Evolutionary conservation across 2,113 vertebrate genomes (phyloP).

Genomic region (Brachypteracias leptosomus): DNA sequence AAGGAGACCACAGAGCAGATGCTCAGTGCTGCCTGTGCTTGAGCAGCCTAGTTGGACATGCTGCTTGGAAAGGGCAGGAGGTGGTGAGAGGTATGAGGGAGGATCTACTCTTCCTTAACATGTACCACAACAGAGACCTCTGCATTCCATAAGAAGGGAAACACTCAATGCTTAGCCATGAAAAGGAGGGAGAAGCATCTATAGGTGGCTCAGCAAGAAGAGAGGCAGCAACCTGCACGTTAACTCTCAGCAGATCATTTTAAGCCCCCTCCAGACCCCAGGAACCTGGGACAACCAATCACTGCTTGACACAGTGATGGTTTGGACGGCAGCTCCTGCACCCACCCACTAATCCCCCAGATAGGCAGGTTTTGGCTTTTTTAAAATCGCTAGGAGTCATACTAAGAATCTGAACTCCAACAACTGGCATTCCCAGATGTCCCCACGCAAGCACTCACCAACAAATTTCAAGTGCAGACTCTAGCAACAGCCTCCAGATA

Average conservation of each 20-base stretch:
- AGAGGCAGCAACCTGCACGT: not conserved
- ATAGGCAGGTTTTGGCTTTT: not conserved
- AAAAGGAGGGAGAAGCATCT: not conserved
- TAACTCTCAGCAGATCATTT: not conserved
- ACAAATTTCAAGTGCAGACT: not conserved
- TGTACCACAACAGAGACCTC: not conserved
- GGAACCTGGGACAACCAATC: not conserved
- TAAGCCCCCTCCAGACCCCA: not conserved
- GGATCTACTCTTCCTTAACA: not conserved
- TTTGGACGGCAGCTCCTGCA: not conserved
- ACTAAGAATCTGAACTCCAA: not conserved
- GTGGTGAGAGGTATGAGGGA: not conserved
- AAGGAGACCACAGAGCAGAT: not conserved
- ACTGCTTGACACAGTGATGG: not conserved
- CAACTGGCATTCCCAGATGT: not conserved
- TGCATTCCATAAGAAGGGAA: not conserved
- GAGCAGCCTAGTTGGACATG: not conserved
- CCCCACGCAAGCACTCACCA: not conserved
- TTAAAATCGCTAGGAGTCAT: not conserved
- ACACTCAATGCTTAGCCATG: not conserved
- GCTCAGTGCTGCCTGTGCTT: not conserved
- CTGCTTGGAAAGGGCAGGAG: not conserved
- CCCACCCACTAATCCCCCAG: not conserved
- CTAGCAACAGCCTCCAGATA: not conserved
- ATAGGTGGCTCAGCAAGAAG: not conserved